These are phyloP conservation scores for Molanna angustata DNA, from an alignment of 2,888 invertebrate genomes.

Conservation along the genomic window DNA sequence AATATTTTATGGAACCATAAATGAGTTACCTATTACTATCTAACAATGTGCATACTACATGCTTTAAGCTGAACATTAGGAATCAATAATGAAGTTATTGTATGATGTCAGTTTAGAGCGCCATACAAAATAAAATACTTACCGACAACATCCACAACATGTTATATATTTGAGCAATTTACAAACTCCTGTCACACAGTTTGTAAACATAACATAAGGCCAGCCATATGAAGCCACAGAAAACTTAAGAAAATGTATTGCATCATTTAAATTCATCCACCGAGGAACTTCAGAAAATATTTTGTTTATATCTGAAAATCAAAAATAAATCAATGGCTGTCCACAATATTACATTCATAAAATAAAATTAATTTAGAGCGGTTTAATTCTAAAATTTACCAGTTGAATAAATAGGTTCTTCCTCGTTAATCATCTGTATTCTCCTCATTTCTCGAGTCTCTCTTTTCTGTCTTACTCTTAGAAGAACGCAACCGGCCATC, in stretches of 20 bases:
- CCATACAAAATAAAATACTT: too few species aligned
- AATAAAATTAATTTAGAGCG: background rate
- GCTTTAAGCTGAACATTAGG: too few species aligned
- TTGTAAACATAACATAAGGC: slow-evolving; percentile 78
- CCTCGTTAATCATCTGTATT: slow-evolving; percentile 60
- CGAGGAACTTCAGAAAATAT: slow-evolving; percentile 64
- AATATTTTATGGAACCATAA: too few species aligned
- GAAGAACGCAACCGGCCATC: slow-evolving; percentile 81
- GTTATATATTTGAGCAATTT: slow-evolving; percentile 65
- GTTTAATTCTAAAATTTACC: slow-evolving; percentile 48
- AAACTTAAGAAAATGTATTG: slow-evolving; percentile 73
- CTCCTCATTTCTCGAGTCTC: slow-evolving; percentile 69
- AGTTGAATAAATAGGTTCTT: slow-evolving; percentile 64
- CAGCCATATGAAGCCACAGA: slow-evolving; percentile 87
- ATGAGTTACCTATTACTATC: too few species aligned
- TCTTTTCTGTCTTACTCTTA: slow-evolving; percentile 72
- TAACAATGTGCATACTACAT: too few species aligned
- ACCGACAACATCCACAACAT: slow-evolving; percentile 72
- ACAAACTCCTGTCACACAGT: slow-evolving; percentile 73
- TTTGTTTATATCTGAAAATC: slow-evolving; percentile 46
- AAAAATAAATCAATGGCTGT: background rate
- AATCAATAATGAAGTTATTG: too few species aligned
- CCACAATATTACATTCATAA: too few species aligned
- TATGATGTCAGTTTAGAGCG: too few species aligned
- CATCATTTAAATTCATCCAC: slow-evolving; percentile 80